These are phyloP conservation scores for Gymnoscopelus microlampas DNA, from an alignment of 2,797 vertebrate genomes.

Conservation along the genomic window DNA sequence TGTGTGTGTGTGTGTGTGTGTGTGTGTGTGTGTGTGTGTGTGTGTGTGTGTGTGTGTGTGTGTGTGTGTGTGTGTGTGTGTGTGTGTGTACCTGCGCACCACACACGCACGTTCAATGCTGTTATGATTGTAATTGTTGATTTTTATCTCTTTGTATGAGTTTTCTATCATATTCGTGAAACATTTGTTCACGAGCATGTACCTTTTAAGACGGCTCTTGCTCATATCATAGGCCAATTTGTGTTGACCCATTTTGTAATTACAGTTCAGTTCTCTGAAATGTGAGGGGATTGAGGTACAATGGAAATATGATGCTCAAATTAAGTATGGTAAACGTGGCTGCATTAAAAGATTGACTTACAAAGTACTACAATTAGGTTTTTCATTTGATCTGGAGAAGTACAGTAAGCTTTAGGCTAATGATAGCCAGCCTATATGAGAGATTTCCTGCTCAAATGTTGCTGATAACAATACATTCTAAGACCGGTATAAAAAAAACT, in stretches of 20 bases:
- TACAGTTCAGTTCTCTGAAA: background rate
- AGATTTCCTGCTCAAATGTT: slow-evolving; percentile 13
- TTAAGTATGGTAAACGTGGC: slow-evolving; percentile 59
- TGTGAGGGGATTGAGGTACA: slow-evolving; percentile 12
- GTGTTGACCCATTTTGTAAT: background rate
- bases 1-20: background rate
- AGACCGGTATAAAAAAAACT: background rate
- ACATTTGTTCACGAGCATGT: background rate
- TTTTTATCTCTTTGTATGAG: no score
- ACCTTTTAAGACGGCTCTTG: background rate
- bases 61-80: background rate
- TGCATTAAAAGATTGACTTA: slow-evolving; percentile 60
- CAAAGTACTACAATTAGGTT: slow-evolving; percentile 53
- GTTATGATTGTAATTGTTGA: no score
- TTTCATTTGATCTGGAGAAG: slow-evolving; percentile 49
- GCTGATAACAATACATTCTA: slow-evolving; percentile 11
- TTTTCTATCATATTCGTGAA: no score
- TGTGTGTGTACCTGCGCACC: background rate
- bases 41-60: background rate
- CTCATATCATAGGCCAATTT: background rate
- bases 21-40: background rate
- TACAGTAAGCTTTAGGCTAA: slow-evolving; percentile 37
- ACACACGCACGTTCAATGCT: no score
- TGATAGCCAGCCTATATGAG: slow-evolving; percentile 34
- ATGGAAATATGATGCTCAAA: slow-evolving; percentile 21